Conservation (phyloP, 1,140 invertebrate genomes). For the Drosophila mojavensis region DNA sequence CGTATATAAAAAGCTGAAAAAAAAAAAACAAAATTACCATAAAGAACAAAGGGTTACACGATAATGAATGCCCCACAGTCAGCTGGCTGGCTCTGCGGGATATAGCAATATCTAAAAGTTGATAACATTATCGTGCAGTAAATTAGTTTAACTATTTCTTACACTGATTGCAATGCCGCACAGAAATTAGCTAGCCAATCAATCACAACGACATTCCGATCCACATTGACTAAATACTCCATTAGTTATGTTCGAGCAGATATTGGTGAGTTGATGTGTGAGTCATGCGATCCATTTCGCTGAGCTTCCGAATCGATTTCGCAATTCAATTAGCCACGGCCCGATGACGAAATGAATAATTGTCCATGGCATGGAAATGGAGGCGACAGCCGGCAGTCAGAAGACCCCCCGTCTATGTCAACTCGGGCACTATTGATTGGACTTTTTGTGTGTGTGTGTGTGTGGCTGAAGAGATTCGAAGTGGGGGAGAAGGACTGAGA, state of each 20-base stretch:
- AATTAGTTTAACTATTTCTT: background rate
- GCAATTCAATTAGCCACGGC: constrained; percentile 71
- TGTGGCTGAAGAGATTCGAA: constrained; percentile 11
- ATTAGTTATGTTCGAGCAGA: constrained; percentile 2
- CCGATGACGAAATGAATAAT: constrained; percentile 74
- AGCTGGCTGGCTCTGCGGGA: constrained; percentile 23
- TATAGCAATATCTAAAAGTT: background rate
- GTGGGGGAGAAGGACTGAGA: background rate
- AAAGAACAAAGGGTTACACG: constrained; percentile 32
- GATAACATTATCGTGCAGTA: background rate
- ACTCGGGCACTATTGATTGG: constrained; percentile 61
- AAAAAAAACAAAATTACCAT: constrained; percentile 26
- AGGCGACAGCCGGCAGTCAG: constrained; percentile 7
- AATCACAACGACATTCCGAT: constrained; percentile 17
- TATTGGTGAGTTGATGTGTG: constrained; percentile 5
- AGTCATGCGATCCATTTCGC: constrained; percentile 66
- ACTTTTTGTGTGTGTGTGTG: constrained; percentile 28
- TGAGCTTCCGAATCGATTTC: constrained; percentile 56
- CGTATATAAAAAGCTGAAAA: constrained; percentile 34
- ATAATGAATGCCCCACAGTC: constrained; percentile 41
- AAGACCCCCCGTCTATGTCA: background rate
- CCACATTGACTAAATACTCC: constrained; percentile 5
- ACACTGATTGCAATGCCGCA: background rate
- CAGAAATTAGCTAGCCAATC: constrained; percentile 17
- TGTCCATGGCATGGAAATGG: constrained; percentile 38